These are phyloP conservation scores for Macrobrachium rosenbergii DNA, from an alignment of 1,140 invertebrate species.

Conservation along the genomic window DNA sequence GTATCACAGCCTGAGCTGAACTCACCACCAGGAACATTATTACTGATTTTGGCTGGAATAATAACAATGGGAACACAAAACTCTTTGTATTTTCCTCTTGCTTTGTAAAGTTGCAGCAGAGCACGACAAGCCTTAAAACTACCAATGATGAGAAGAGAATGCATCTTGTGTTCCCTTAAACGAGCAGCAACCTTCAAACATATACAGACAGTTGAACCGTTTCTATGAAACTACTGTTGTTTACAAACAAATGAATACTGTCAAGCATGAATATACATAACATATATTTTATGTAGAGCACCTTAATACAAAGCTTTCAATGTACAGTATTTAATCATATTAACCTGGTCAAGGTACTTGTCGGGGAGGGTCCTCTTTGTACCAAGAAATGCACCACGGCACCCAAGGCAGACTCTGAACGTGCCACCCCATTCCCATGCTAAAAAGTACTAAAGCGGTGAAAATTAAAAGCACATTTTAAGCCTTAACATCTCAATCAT, in stretches of 20 bases:
- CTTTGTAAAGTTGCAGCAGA: conserved; percentile 82
- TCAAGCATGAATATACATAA: neutral
- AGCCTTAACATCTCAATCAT: too few species aligned
- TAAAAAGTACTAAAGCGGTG: too few species aligned
- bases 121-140: conserved; percentile 98
- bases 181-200: conserved; percentile 80
- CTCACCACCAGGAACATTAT: conserved; percentile 87
- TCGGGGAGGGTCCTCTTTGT: conserved; percentile 92
- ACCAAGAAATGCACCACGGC: conserved; percentile 95
- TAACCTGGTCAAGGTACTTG: conserved; percentile 70
- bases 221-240: conserved; percentile 74
- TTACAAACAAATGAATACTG: neutral
- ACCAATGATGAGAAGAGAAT: conserved; percentile 94
- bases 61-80: conserved; percentile 96
- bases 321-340: neutral
- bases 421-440: too few species aligned
- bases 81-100: conserved; percentile 83
- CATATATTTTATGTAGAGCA: too few species aligned
- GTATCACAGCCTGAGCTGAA: conserved; percentile 98
- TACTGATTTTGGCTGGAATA: conserved; percentile 98
- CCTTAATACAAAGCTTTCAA: conserved; percentile 52
- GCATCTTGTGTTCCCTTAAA: conserved; percentile 90
- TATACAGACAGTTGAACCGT: neutral
- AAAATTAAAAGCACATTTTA: too few species aligned
- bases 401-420: too few species aligned